Percentiles rank a stretch among this genome's conserved stretches.
Evolutionary conservation across 2,888 invertebrate species (phyloP).

Genomic region (Amblyjoppa proteus): DNA sequence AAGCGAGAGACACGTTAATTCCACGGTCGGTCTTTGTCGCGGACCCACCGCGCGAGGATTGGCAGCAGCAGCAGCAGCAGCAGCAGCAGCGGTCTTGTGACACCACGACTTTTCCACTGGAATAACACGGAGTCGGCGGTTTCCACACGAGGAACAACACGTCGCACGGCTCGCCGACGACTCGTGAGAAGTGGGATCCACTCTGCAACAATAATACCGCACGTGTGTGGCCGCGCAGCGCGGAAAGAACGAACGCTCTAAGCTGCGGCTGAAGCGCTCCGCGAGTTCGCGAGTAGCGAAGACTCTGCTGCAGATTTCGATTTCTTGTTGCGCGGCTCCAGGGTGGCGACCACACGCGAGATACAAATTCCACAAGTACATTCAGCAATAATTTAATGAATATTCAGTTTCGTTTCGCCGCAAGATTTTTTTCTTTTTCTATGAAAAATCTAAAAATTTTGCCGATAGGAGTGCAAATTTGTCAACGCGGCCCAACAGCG

Average conservation of each 20-base stretch:
- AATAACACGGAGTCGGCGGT: slow-evolving; percentile 78
- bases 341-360: slow-evolving; percentile 54
- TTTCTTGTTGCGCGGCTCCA: slow-evolving; percentile 32
- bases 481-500: background rate
- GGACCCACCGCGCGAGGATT: slow-evolving; percentile 70
- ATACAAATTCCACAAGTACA: slow-evolving; percentile 37
- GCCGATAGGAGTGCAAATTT: background rate
- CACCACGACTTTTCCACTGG: slow-evolving; percentile 78
- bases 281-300: slow-evolving; percentile 46
- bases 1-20: slow-evolving; percentile 31
- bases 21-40: slow-evolving; percentile 8
- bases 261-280: slow-evolving; percentile 66
- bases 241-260: slow-evolving; percentile 52
- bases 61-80: slow-evolving; percentile 51
- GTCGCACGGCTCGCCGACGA: slow-evolving; percentile 47
- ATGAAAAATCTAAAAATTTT: background rate
- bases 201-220: slow-evolving; percentile 82
- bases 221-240: slow-evolving; percentile 79
- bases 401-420: too few species aligned
- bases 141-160: slow-evolving; percentile 62
- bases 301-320: slow-evolving; percentile 5
- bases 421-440: background rate
- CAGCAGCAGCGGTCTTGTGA: slow-evolving; percentile 77
- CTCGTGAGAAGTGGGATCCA: slow-evolving; percentile 76
- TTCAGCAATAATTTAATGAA: background rate